phyloP scores from a whole-genome alignment of 2,113 vertebrate species.

The Antigone vipio region DNA sequence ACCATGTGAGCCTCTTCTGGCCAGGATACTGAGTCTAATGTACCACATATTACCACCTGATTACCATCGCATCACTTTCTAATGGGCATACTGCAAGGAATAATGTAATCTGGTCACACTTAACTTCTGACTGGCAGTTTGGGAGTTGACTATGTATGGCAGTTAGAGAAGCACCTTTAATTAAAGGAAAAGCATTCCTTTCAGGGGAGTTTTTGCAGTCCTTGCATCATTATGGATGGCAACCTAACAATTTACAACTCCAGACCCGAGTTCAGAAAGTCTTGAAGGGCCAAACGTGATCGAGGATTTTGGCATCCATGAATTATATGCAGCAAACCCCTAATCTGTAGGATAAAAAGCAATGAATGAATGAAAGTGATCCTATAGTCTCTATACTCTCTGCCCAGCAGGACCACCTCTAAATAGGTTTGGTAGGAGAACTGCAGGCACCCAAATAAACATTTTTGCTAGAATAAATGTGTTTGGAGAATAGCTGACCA shows the following conservation, averaged over 20 bases:
- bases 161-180: neutral
- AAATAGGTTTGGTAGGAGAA: neutral
- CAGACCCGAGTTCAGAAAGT: neutral
- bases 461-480: neutral
- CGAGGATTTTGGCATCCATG: neutral
- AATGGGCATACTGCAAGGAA: neutral
- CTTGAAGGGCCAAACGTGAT: neutral
- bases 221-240: neutral
- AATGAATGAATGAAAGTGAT: neutral
- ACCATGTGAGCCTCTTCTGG: neutral
- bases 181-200: neutral
- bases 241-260: neutral
- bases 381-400: neutral
- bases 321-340: neutral
- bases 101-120: neutral
- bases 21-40: neutral
- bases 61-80: neutral
- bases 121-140: neutral
- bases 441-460: neutral
- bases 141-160: neutral
- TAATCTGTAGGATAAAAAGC: neutral
- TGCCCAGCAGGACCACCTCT: neutral
- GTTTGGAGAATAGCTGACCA: neutral
- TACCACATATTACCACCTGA: neutral
- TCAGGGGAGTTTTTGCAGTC: neutral